A percentile compares a stretch with the other conserved stretches of the same genome.
Conservation (phyloP, 2,113 vertebrate genomes). For the Lipotes vexillifer region DNA sequence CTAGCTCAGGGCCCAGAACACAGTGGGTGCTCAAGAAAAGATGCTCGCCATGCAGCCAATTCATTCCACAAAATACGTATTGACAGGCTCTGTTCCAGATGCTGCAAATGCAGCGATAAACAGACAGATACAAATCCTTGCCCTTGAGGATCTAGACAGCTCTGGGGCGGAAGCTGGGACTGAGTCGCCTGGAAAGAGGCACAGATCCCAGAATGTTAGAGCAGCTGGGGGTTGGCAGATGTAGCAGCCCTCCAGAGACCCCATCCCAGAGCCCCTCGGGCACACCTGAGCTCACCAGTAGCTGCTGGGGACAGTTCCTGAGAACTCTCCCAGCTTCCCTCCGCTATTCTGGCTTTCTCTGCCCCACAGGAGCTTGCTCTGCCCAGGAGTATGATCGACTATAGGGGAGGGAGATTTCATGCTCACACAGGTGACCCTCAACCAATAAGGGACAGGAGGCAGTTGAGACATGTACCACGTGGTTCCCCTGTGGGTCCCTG, state of each 20-base stretch:
- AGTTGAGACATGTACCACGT: neutral
- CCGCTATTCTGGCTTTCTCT: neutral
- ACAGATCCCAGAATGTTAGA: neutral
- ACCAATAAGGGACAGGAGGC: neutral
- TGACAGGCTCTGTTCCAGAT: neutral
- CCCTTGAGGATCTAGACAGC: neutral
- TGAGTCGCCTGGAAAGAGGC: neutral
- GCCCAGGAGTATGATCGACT: no score
- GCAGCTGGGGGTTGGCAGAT: fast-evolving
- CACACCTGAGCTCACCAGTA: neutral
- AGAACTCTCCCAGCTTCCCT: neutral
- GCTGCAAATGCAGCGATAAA: neutral
- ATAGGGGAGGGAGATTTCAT: fast-evolving
- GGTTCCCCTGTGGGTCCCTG: neutral
- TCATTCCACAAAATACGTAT: neutral
- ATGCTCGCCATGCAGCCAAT: neutral
- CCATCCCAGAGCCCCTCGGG: neutral
- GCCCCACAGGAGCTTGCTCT: neutral
- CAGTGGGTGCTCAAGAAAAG: neutral
- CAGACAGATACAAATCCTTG: neutral
- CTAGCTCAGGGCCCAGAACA: neutral
- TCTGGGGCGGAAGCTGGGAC: neutral
- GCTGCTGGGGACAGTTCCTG: neutral
- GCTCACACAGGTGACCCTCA: neutral
- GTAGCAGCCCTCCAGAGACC: fast-evolving